Percentiles rank a stretch among this genome's conserved stretches.
Conservation (phyloP, 1,140 invertebrate genomes). For the Cardiocondyla obscurior region DNA sequence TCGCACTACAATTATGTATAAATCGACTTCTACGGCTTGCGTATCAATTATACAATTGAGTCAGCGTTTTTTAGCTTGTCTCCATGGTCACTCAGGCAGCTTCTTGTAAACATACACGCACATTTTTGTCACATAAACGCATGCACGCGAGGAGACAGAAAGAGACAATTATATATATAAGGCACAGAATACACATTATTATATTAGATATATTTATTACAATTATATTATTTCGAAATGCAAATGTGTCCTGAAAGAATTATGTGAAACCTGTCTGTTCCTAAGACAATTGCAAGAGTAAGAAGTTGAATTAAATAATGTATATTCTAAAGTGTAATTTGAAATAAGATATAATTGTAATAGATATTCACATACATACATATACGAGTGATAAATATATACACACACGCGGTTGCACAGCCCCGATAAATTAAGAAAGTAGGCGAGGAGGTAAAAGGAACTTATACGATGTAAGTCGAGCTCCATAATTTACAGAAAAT, state of each 20-base stretch:
- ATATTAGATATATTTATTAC: conserved; percentile 20
- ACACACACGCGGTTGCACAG: conserved; percentile 55
- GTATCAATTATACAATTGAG: conserved; percentile 47
- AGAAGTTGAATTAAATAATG: neutral
- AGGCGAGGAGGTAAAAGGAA: conserved; percentile 59
- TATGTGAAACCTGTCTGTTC: neutral
- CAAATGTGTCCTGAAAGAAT: conserved; percentile 33
- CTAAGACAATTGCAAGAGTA: neutral
- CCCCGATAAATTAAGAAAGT: conserved; percentile 62
- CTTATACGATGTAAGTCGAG: conserved; percentile 40
- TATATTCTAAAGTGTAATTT: neutral
- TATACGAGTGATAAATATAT: conserved; percentile 22
- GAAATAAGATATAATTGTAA: conserved; percentile 34
- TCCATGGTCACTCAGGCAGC: neutral
- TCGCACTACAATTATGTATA: conserved; percentile 10
- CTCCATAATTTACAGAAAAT: conserved; percentile 20
- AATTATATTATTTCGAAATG: conserved; percentile 15
- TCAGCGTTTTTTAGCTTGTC: conserved; percentile 34
- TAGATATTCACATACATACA: conserved; percentile 26
- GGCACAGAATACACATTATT: conserved; percentile 72
- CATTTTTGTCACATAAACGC: conserved; percentile 24
- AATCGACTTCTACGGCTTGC: neutral
- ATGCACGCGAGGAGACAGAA: conserved; percentile 49
- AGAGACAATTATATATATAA: conserved; percentile 59
- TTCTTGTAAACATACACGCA: conserved; percentile 25